These are phyloP conservation scores for Megalops atlanticus DNA, from an alignment of 2,113 vertebrate species.

Conservation along the genomic window DNA sequence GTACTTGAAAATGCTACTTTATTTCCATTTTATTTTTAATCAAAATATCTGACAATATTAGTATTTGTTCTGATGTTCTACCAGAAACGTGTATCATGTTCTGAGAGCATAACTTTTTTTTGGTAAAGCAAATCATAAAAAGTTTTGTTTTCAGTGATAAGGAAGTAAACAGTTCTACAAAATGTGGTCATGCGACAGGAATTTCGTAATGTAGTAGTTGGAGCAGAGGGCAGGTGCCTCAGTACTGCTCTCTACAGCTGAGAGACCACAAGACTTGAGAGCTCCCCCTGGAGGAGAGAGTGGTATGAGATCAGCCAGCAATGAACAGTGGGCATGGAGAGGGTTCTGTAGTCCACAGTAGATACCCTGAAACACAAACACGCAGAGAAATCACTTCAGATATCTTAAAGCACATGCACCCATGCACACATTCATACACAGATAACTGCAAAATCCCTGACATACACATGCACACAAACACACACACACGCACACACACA, in stretches of 20 bases:
- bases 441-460: too few relatives aligned
- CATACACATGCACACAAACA: neutral
- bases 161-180: neutral
- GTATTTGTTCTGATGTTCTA: too few relatives aligned
- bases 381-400: neutral
- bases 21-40: neutral
- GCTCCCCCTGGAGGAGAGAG: slow-evolving; percentile 34
- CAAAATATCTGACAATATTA: too few relatives aligned
- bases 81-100: too few relatives aligned
- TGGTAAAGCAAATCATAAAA: too few relatives aligned
- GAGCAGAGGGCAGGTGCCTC: neutral
- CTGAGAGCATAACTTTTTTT: neutral
- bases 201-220: too few relatives aligned
- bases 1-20: neutral
- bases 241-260: slow-evolving; percentile 18
- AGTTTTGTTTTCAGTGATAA: too few relatives aligned
- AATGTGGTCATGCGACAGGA: too few relatives aligned
- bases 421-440: neutral
- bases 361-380: slow-evolving; percentile 34
- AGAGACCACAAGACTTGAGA: slow-evolving; percentile 37
- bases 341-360: slow-evolving; percentile 27
- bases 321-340: slow-evolving; percentile 9
- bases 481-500: neutral
- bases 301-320: slow-evolving; percentile 41
- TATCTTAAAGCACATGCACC: neutral